Conservation (phyloP, 1,140 invertebrate species). For the Drosophila tropicalis region DNA sequence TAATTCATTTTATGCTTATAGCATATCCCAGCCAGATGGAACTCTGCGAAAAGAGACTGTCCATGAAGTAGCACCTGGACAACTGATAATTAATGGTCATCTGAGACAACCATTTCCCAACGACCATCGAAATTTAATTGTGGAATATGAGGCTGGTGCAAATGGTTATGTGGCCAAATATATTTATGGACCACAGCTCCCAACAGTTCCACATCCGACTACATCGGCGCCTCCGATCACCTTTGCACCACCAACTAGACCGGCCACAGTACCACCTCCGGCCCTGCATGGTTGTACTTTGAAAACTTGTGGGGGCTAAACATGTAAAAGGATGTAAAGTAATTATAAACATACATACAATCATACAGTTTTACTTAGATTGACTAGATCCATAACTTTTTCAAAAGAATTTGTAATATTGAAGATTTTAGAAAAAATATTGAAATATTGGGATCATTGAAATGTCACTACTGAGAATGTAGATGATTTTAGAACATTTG, state of each 20-base stretch:
- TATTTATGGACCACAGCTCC: conserved; percentile 29
- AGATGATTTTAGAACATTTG: too few species aligned
- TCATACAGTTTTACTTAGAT: too few species aligned
- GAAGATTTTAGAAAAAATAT: too few species aligned
- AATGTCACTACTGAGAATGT: too few species aligned
- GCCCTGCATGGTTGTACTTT: neutral
- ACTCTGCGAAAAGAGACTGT: conserved; percentile 38
- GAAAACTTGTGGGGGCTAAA: neutral
- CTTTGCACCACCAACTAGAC: neutral
- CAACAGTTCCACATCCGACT: neutral
- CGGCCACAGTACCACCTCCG: neutral
- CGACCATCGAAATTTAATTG: conserved; percentile 20
- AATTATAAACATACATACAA: too few species aligned
- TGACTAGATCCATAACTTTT: too few species aligned
- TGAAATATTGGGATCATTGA: too few species aligned
- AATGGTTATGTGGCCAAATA: conserved; percentile 55
- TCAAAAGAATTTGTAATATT: too few species aligned
- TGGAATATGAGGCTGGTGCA: conserved; percentile 43
- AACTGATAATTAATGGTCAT: conserved; percentile 32
- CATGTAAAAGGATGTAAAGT: too few species aligned
- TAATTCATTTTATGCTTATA: conserved; percentile 11
- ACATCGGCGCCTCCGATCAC: neutral
- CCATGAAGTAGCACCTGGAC: conserved; percentile 30
- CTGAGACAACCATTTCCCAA: conserved; percentile 24
- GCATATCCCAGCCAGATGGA: conserved; percentile 21